A percentile compares a stretch with the other conserved stretches of the same genome.
phyloP scores from a whole-genome alignment of 2,113 vertebrate genomes.

The Orientallactaga bullata region DNA sequence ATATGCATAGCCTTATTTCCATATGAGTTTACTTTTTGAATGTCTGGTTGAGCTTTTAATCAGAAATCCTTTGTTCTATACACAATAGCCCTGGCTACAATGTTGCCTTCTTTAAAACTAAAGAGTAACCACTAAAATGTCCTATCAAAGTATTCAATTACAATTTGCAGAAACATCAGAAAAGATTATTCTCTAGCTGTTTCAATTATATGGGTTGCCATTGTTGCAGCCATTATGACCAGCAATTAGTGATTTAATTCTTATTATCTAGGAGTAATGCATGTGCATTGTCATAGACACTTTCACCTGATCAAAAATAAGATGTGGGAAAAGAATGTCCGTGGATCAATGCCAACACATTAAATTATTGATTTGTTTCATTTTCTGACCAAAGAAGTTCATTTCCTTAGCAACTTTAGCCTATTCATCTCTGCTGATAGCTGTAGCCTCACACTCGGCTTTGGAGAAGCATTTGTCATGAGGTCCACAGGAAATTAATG shows the following conservation, averaged over 20 bases:
- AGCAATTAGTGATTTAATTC: constrained; percentile 7
- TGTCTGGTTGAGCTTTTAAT: not conserved
- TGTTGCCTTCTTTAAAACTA: not conserved
- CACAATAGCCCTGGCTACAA: not conserved
- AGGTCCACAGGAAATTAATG: constrained; percentile 69
- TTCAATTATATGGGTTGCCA: not conserved
- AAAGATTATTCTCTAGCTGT: not conserved
- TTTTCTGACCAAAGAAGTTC: constrained; percentile 64
- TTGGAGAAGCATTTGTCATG: constrained; percentile 69
- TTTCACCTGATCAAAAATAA: constrained; percentile 34
- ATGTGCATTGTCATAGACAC: constrained; percentile 24
- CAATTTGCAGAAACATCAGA: not conserved
- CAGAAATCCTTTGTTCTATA: not conserved
- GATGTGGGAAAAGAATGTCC: constrained; percentile 8
- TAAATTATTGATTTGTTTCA: constrained; percentile 63
- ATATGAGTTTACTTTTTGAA: not conserved
- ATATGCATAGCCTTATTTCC: not conserved
- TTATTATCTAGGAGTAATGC: not conserved
- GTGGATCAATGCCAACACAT: constrained; percentile 48
- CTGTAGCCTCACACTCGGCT: not conserved
- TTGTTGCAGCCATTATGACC: not conserved
- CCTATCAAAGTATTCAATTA: not conserved
- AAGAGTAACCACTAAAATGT: not conserved
- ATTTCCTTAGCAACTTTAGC: constrained; percentile 64
- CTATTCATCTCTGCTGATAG: constrained; percentile 67